Evolutionary conservation across 2,888 invertebrate species (phyloP), one percentile per base, ranked within the genome.

Genomic region (Drosophila ochracea): DNA sequence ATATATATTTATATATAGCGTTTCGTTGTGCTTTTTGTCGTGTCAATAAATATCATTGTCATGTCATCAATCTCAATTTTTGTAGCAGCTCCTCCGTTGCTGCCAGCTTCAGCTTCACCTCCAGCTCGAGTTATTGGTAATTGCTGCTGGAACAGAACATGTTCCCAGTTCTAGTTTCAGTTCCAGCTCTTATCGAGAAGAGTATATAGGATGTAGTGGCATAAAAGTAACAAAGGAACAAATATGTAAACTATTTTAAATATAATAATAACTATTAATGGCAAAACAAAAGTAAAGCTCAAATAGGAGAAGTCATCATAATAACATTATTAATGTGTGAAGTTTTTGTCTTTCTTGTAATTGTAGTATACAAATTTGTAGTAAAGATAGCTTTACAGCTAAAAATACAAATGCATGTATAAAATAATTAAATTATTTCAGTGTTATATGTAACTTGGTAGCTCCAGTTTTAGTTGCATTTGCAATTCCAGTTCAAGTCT

Each of bases 61-160:
- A 84, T 79, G 70, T 74, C 91, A 89, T 86, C 84, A 87, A 84
- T 86, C 90, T 86, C 91, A 89, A 90, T 90, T 85, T 84, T 50
- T 31, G 16, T n/a, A 28, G n/a, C 54, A 47, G 47, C 21, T 43
- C 13, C 3, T 11, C 6, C 13, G 6, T 43, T 6, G 43, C 21
- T 21, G 13, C 47, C 21, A 47, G 47, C 47, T 25, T 25, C 25
- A 25, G 16, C 7, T 16, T 47, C 47, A 25, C 47, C 47, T 47
- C 25, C 25, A 25, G 21, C 7, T 25, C 0, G 16, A 47, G 4
- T 16, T 25, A 7, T 47, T 25, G 21, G 21, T 25, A 25, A 47
- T 47, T 4, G 13, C 21, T 47, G 47, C 4, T 7, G 4, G 3
- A 47, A 16, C 7, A 4, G 47, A 47, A 25, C 47, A 25, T 47